Conservation (phyloP, 2,797 vertebrate species). For the Clarias fuscus region DNA sequence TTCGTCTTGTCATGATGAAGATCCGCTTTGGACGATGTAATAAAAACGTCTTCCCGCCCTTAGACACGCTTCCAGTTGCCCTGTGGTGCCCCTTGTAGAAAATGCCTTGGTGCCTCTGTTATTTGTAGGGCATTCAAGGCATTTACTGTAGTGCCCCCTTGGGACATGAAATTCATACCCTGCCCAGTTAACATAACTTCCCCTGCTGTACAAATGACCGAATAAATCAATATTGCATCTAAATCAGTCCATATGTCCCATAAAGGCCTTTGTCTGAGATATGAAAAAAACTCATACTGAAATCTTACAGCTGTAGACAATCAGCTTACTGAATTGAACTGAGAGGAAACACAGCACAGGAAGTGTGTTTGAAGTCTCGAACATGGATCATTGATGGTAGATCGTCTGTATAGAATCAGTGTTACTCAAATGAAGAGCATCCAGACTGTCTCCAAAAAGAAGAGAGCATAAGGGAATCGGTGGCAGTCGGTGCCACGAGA, state of each 20-base stretch:
- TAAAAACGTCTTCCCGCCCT: too few relatives aligned
- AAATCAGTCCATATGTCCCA: slow-evolving; percentile 3
- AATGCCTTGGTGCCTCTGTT: too few relatives aligned
- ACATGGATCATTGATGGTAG: neutral
- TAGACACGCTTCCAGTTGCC: too few relatives aligned
- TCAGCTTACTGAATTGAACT: neutral
- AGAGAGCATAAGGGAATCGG: neutral
- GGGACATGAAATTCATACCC: too few relatives aligned
- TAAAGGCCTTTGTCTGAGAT: neutral
- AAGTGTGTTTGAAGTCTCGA: neutral
- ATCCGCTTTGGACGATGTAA: too few relatives aligned
- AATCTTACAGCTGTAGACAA: slow-evolving; percentile 9
- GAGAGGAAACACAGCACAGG: slow-evolving; percentile 2
- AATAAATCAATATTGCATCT: neutral
- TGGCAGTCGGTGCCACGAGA: too few relatives aligned
- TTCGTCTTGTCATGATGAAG: too few relatives aligned
- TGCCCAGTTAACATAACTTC: neutral
- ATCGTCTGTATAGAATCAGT: neutral
- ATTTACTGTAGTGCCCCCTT: too few relatives aligned
- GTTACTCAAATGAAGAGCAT: slow-evolving; percentile 6
- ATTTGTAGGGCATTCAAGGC: too few relatives aligned
- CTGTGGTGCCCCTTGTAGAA: too few relatives aligned
- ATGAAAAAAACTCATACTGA: neutral
- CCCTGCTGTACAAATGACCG: neutral
- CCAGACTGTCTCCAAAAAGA: neutral